Conservation (phyloP, 2,888 invertebrate species). For the Bellardia pandia region DNA sequence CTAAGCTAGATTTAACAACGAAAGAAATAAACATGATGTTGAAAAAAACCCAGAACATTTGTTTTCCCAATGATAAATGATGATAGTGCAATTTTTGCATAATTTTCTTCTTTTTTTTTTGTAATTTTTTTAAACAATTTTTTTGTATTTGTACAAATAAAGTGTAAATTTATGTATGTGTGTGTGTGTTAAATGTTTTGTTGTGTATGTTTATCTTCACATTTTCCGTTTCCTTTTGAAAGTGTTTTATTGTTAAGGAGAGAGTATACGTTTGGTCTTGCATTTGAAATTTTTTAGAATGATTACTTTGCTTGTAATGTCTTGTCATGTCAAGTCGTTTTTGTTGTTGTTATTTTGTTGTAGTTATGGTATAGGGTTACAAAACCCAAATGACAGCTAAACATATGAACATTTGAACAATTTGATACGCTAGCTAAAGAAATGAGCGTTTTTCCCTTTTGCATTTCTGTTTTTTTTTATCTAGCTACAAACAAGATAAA, state of each 20-base stretch:
- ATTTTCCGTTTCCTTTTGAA: slow-evolving; percentile 2
- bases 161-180: slow-evolving; percentile 61
- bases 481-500: slow-evolving; percentile 59
- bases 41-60: slow-evolving; percentile 48
- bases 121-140: slow-evolving; percentile 19
- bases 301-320: slow-evolving; percentile 72
- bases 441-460: slow-evolving; percentile 33
- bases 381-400: slow-evolving; percentile 63
- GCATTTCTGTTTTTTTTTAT: neutral
- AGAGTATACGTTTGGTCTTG: slow-evolving; percentile 32
- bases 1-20: slow-evolving; percentile 54
- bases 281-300: slow-evolving; percentile 64
- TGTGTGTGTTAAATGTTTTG: neutral
- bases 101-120: slow-evolving; percentile 60
- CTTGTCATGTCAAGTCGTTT: slow-evolving; percentile 69
- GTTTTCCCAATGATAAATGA: slow-evolving; percentile 70
- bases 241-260: neutral
- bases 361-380: slow-evolving; percentile 32
- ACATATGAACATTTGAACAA: slow-evolving; percentile 57
- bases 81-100: slow-evolving; percentile 72
- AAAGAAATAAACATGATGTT: slow-evolving; percentile 47
- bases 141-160: slow-evolving; percentile 38
- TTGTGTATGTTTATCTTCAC: neutral
- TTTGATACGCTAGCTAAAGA: slow-evolving; percentile 49
- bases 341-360: slow-evolving; percentile 25